Evolutionary conservation across 2,113 vertebrate genomes (phyloP).

Genomic region (Ascaphus truei): DNA sequence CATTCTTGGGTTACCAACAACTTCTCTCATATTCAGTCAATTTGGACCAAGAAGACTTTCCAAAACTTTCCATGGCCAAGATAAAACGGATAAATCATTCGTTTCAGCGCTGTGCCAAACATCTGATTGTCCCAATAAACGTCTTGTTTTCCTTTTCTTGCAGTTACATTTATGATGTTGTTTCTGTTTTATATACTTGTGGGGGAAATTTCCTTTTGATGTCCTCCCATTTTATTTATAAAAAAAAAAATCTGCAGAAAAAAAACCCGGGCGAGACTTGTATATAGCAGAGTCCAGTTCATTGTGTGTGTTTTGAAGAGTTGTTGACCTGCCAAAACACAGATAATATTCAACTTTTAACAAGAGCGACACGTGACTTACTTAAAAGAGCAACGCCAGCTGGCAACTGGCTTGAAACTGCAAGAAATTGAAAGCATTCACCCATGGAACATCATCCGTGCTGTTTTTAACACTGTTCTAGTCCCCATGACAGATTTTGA

Average conservation of each 20-base stretch:
- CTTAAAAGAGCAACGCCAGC: conserved; percentile 1
- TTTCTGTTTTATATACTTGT: background rate
- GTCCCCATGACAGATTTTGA: no score
- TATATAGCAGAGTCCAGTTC: conserved; percentile 9
- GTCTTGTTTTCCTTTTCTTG: background rate
- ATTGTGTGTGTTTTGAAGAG: conserved; percentile 1
- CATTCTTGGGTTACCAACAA: conserved; percentile 6
- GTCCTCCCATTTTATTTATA: background rate
- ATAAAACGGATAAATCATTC: background rate
- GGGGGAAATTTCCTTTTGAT: background rate
- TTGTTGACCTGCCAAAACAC: conserved; percentile 8
- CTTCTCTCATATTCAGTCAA: background rate
- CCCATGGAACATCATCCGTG: conserved; percentile 4
- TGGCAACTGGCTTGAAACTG: conserved; percentile 9
- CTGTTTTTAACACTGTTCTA: no score
- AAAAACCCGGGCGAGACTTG: background rate
- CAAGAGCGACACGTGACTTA: conserved; percentile 10
- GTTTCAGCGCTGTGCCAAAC: background rate
- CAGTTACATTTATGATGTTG: background rate
- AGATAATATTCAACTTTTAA: conserved; percentile 10
- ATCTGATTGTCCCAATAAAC: background rate
- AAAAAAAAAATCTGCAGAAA: background rate
- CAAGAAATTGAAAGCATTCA: conserved; percentile 7
- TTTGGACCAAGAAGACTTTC: background rate
- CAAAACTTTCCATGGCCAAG: background rate